Base-by-base conservation (phyloP, 2,797 vertebrate species). In the Crenuchus spilurus region DNA sequence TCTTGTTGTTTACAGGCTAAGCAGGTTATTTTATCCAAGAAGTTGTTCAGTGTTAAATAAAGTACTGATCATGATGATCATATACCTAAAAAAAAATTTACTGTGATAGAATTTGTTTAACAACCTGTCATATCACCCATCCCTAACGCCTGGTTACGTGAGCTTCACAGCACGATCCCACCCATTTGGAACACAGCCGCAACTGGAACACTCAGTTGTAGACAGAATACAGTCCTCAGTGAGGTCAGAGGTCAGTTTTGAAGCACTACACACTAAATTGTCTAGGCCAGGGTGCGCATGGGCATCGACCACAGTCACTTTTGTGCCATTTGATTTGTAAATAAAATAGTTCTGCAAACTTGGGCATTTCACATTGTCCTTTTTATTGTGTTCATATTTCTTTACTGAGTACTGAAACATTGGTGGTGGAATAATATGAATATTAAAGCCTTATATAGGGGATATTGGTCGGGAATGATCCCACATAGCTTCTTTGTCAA, bases 311-410 rank as follows among this genome's bases (percentile, higher is more conserved):
- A 92, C 94, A 94, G 93, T 96, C 94, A 96, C 93, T 94, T 88
- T 94, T 94, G 96, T 97, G 96, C 96, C 96, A 97, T 97, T 96
- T 95, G 94, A 95, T 95, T 95, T 99, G 97, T 99, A 98, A 98
- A 99, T 99, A 98, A 91, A 96, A 84, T 97, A 95, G 95, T 98
- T 99, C 98, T 98, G 94, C 96, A 99, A 96, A 97, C 95, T 94
- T 91, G 90, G 92, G 91, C 81, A 82, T 90, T 88, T 58, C 86
- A 87, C 84, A 85, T 90, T 87, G 49, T 88, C 71, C 55, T 85
- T 79, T 76, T 28, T 42, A 7, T 24, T 18, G 6, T 49, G 9
- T 6, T 22, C 33, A 13, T 31, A 7, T 18, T 18, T 63, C n/a
- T n/a, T n/a, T n/a, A n/a, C n/a, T n/a, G n/a, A n/a, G n/a, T n/a